A percentile compares a stretch with the other conserved stretches of the same genome.
Evolutionary conservation across 1,140 invertebrate species (phyloP).

Genomic region (Heliconius nattereri): DNA sequence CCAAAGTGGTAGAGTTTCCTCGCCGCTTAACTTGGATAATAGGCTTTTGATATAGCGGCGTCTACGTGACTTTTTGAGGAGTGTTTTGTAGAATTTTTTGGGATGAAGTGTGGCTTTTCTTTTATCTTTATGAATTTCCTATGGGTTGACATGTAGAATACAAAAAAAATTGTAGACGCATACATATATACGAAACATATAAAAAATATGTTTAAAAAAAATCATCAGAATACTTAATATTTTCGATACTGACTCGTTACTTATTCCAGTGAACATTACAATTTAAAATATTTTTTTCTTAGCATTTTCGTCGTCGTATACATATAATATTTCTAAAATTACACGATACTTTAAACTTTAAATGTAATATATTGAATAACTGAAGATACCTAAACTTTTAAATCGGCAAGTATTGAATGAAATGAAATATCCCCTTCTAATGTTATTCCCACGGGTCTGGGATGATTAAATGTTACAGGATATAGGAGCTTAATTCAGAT

Average conservation of each 20-base stretch:
- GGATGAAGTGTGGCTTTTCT: neutral
- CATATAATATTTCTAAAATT: no score
- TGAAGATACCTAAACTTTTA: neutral
- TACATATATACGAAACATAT: neutral
- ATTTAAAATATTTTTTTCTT: no score
- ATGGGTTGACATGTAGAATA: neutral
- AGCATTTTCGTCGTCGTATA: no score
- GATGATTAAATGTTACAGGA: neutral
- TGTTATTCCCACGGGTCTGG: neutral
- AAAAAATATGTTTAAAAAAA: neutral
- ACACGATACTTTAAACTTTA: no score
- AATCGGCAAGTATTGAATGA: neutral
- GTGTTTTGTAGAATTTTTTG: neutral
- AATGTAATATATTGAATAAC: no score
- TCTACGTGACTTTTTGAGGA: neutral
- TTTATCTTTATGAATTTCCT: neutral
- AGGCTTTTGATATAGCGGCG: slow-evolving; percentile 17
- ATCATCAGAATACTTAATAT: no score
- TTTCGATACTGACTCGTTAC: no score
- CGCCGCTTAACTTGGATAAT: slow-evolving; percentile 43
- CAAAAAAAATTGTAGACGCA: no score
- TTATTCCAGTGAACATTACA: no score
- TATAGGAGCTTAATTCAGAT: no score
- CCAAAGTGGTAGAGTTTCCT: slow-evolving; percentile 41
- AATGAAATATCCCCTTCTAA: neutral